These are phyloP conservation scores for Melanotaenia maccullochi DNA, from an alignment of 2,797 vertebrate genomes.

Conservation along the genomic window DNA sequence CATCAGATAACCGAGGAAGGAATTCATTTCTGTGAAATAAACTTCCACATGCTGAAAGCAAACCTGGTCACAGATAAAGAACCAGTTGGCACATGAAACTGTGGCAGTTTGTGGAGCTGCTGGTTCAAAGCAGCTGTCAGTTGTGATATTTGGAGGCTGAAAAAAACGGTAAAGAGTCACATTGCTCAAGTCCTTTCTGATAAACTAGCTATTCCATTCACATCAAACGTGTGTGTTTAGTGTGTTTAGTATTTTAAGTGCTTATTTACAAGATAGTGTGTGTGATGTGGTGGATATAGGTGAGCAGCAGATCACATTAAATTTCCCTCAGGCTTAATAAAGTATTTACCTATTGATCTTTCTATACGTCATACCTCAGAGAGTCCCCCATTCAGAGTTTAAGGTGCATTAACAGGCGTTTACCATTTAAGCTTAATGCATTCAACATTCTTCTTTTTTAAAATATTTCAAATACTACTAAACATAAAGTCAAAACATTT, in stretches of 20 bases:
- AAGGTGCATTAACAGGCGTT: background rate
- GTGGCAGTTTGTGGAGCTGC: constrained; percentile 16
- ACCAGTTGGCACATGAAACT: too few species aligned
- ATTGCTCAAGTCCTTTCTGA: background rate
- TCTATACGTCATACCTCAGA: background rate
- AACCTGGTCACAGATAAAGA: background rate
- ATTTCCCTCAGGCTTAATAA: too few species aligned
- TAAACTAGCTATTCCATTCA: background rate
- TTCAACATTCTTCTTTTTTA: too few species aligned
- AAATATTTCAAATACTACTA: too few species aligned
- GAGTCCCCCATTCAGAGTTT: background rate
- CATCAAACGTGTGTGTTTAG: background rate
- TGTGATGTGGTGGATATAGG: too few species aligned
- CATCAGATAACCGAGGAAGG: background rate
- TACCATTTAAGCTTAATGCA: background rate
- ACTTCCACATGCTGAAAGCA: constrained; percentile 3
- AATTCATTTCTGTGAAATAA: background rate
- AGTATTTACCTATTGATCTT: too few species aligned
- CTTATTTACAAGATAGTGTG: too few species aligned
- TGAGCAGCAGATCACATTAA: too few species aligned
- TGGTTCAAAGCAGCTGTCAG: constrained; percentile 29
- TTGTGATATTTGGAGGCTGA: background rate
- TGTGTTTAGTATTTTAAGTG: too few species aligned
- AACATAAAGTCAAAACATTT: background rate
- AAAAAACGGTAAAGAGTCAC: constrained; percentile 35